Percentiles rank a stretch among this genome's conserved stretches.
phyloP scores from a whole-genome alignment of 2,888 invertebrate genomes.

The Tetrapedia diversipes region DNA sequence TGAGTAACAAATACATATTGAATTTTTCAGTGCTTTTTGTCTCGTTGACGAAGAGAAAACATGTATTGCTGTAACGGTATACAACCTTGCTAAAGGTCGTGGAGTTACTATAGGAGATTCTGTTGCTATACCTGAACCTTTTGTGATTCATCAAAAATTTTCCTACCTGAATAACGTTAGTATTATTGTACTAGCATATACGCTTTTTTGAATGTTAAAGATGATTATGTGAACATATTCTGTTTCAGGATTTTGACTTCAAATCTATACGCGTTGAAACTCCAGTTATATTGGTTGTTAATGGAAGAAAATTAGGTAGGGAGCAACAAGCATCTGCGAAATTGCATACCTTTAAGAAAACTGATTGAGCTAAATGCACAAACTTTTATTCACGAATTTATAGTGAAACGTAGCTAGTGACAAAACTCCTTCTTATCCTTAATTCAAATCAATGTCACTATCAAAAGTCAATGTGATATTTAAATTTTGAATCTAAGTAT shows the following conservation, averaged over 20 bases:
- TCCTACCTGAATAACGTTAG: constrained; percentile 85
- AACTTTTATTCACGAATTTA: constrained; percentile 14
- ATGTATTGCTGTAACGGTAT: constrained; percentile 91
- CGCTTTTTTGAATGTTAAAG: constrained; percentile 1
- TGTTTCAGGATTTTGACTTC: constrained; percentile 88
- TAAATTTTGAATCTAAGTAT: constrained; percentile 37
- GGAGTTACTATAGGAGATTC: constrained; percentile 94
- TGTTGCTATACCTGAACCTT: constrained; percentile 92
- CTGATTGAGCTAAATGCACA: constrained; percentile 81
- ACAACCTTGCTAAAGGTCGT: constrained; percentile 92
- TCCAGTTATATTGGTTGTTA: constrained; percentile 89
- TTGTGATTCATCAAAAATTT: constrained; percentile 85
- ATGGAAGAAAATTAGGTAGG: constrained; percentile 89
- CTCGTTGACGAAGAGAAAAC: constrained; percentile 89
- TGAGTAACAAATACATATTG: constrained; percentile 23
- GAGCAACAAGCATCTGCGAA: constrained; percentile 87
- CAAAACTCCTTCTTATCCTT: constrained; percentile 14
- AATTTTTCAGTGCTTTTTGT: constrained; percentile 89
- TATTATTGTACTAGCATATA: constrained; percentile 33
- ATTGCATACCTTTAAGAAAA: constrained; percentile 87
- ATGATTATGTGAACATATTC: constrained; percentile 21
- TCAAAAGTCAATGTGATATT: constrained; percentile 34
- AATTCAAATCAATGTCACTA: constrained; percentile 21
- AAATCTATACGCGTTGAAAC: constrained; percentile 91
- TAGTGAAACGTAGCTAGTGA: constrained; percentile 13